Evolutionary conservation across 2,797 vertebrate species (phyloP), one percentile per base, ranked within the genome.

Genomic region (Manis crassicaudata): DNA sequence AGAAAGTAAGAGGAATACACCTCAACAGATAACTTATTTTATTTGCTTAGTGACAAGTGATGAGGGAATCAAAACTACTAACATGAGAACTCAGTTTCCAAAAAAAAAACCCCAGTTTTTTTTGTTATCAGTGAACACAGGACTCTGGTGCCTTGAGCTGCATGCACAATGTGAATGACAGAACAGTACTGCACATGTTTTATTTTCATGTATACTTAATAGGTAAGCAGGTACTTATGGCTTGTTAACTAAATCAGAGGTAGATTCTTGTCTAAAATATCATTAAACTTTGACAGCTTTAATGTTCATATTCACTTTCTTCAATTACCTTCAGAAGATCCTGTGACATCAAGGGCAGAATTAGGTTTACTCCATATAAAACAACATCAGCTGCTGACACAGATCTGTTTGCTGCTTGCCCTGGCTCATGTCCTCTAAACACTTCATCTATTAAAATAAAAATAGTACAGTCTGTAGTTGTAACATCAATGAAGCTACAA

Each of bases 351-450:
- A 99, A 98, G 4, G 99, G 99, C 92, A 99, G 98, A 90, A 99
- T 99, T 46, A 99, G 99, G 97, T 99, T 99, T 96, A 99, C 99
- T 7, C 99, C 99, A 52, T 99, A 99, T 50, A 99, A 99, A 93
- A 99, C 99, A 63, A 99, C 99, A 88, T 99, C 99, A 32, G 99
- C 99, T 23, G 99, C 99, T 0, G 99, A 99, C 7, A 99, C 99
- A 0, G 99, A 98, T 96, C 99, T 99, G 88, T 97, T 99, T 77
- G 99, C 98, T 12, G 99, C 99, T 79, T 99, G 99, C 93, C 99
- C 99, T 91, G 99, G 99, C 92, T 99, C 99, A 87, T 99, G 99
- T 76, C 99, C 99, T 77, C 99, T 98, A 92, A 99, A 99, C 93
- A 99, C 99, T 95, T 99, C 99, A 96, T 99, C 99, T 99, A 35